Evolutionary conservation across 2,888 invertebrate species (phyloP).

Genomic region (Abscondita cerata): DNA sequence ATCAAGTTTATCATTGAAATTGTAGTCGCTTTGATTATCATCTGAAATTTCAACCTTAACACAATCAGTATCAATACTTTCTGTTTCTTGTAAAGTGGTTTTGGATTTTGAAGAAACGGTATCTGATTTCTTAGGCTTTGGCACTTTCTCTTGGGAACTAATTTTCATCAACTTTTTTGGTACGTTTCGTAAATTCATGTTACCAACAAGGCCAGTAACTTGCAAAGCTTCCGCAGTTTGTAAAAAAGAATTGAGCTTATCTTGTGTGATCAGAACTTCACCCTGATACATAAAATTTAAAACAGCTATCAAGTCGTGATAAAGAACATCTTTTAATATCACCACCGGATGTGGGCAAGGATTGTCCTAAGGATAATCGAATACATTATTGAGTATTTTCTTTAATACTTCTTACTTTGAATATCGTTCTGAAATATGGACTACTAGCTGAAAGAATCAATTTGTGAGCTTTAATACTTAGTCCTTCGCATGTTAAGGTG

Average conservation of each 20-base stretch:
- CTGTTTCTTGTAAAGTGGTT: constrained; percentile 26
- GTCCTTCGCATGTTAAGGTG: constrained; percentile 75
- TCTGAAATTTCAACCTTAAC: constrained; percentile 40
- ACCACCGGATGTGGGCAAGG: constrained; percentile 78
- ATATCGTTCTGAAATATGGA: constrained; percentile 76
- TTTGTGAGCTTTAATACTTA: constrained; percentile 76
- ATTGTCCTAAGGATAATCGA: constrained; percentile 65
- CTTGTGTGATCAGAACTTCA: constrained; percentile 73
- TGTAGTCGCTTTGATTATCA: constrained; percentile 39
- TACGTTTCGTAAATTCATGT: constrained; percentile 22
- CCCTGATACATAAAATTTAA: constrained; percentile 77
- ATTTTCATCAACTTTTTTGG: constrained; percentile 14
- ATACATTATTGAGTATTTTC: background rate
- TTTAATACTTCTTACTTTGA: constrained; percentile 63
- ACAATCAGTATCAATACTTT: constrained; percentile 43
- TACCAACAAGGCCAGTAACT: constrained; percentile 68
- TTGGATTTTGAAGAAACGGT: background rate
- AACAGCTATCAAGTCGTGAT: constrained; percentile 71
- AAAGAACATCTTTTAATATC: constrained; percentile 72
- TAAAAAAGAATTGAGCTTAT: constrained; percentile 69
- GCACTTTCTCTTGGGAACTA: background rate
- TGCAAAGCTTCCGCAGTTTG: constrained; percentile 72
- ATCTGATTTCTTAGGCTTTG: background rate
- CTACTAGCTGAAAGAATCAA: constrained; percentile 78
- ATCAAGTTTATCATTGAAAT: constrained; percentile 48